phyloP scores from a whole-genome alignment of 2,797 vertebrate genomes.

The Lagorchestes hirsutus region DNA sequence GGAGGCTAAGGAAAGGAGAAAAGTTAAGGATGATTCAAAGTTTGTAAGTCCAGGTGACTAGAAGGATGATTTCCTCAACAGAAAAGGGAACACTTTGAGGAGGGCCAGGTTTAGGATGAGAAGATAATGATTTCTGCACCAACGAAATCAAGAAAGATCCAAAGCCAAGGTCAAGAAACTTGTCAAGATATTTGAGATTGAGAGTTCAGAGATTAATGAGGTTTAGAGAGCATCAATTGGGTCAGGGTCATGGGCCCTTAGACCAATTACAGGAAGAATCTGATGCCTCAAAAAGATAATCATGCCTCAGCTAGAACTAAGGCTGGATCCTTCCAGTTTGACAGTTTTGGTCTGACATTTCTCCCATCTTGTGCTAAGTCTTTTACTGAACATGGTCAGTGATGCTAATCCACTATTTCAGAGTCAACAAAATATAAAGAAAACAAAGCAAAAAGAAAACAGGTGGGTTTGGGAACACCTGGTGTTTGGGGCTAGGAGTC shows the following conservation, averaged over 20 bases:
- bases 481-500: conserved; percentile 60
- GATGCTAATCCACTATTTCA: conserved; percentile 61
- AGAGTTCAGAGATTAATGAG: not conserved
- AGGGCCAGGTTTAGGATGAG: not conserved
- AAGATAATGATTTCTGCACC: not conserved
- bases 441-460: conserved; percentile 59
- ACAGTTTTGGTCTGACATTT: conserved; percentile 13
- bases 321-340: not conserved
- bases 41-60: not conserved
- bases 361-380: not conserved
- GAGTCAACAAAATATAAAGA: conserved; percentile 57
- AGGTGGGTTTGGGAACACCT: conserved; percentile 54
- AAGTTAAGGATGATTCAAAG: not conserved
- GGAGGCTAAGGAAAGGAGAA: not conserved
- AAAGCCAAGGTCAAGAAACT: not conserved
- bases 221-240: not conserved
- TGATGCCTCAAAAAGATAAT: not conserved
- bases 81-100: not conserved
- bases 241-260: not conserved
- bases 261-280: not conserved
- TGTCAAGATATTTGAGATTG: not conserved
- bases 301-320: not conserved
- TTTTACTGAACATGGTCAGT: not conserved
- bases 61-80: not conserved
- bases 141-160: not conserved